These are phyloP conservation scores for Aegotheles bennettii DNA, from an alignment of 2,113 vertebrate genomes.

Conservation along the genomic window DNA sequence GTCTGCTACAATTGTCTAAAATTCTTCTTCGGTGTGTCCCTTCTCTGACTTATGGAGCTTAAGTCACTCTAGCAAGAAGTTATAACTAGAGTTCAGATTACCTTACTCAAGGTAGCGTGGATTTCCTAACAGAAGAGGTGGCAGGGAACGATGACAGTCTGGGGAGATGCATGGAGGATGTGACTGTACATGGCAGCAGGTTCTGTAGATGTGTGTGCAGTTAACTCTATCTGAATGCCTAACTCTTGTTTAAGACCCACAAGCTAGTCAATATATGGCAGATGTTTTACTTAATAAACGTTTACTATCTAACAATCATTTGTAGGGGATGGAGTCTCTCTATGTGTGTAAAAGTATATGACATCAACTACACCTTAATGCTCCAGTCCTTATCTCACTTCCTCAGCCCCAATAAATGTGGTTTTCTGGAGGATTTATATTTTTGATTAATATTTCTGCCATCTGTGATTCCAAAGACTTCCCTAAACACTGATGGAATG, in stretches of 20 bases:
- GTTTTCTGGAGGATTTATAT: background rate
- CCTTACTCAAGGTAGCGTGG: fast-evolving
- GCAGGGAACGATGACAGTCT: fast-evolving
- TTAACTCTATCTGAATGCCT: background rate
- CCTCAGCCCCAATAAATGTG: background rate
- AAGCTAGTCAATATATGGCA: background rate
- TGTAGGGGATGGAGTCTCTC: background rate
- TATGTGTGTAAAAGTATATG: background rate
- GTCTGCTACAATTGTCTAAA: background rate
- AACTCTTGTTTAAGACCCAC: background rate
- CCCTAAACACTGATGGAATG: background rate
- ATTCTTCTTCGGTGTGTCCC: fast-evolving
- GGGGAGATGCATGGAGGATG: fast-evolving
- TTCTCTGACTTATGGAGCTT: background rate
- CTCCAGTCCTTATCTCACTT: background rate
- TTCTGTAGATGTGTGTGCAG: too few species aligned
- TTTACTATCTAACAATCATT: background rate
- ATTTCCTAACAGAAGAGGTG: background rate
- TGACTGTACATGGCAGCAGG: fast-evolving
- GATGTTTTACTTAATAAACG: background rate
- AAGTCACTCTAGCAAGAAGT: background rate
- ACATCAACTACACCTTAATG: background rate
- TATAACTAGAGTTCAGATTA: too few species aligned
- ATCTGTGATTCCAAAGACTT: background rate
- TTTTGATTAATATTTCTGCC: background rate